These are phyloP conservation scores for Labroides dimidiatus DNA, from an alignment of 2,797 vertebrate genomes.

Conservation along the genomic window DNA sequence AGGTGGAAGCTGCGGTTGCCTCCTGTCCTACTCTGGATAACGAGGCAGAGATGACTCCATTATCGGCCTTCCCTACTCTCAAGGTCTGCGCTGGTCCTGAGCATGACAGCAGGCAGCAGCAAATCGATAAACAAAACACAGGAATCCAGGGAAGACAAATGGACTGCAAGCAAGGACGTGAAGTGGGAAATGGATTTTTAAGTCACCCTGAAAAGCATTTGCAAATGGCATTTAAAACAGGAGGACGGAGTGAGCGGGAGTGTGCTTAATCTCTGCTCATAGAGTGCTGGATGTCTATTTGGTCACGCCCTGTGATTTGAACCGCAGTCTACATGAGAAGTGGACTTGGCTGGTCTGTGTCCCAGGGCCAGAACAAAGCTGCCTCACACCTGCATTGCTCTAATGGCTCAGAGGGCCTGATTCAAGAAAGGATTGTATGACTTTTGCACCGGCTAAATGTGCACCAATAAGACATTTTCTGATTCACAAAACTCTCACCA, in stretches of 20 bases:
- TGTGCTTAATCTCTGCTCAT: slow-evolving; percentile 20
- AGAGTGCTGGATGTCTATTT: slow-evolving; percentile 41
- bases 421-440: too few relatives aligned
- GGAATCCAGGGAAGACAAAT: slow-evolving; percentile 78
- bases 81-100: slow-evolving; percentile 59
- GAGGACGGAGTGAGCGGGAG: slow-evolving; percentile 39
- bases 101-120: slow-evolving; percentile 61
- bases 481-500: too few relatives aligned
- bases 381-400: not conserved
- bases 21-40: slow-evolving; percentile 47
- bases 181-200: slow-evolving; percentile 80
- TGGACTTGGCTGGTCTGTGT: too few relatives aligned
- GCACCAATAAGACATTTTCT: too few relatives aligned
- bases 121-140: slow-evolving; percentile 78
- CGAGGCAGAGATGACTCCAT: slow-evolving; percentile 65
- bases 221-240: slow-evolving; percentile 74
- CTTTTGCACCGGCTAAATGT: too few relatives aligned
- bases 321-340: not conserved
- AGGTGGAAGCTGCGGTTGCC: slow-evolving; percentile 1
- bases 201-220: slow-evolving; percentile 68
- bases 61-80: slow-evolving; percentile 47
- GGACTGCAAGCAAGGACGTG: slow-evolving; percentile 62
- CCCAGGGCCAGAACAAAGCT: not conserved
- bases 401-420: too few relatives aligned
- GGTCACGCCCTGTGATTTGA: slow-evolving; percentile 9